phyloP scores from a whole-genome alignment of 1,140 invertebrate genomes.

The Eulimnadia texana region DNA sequence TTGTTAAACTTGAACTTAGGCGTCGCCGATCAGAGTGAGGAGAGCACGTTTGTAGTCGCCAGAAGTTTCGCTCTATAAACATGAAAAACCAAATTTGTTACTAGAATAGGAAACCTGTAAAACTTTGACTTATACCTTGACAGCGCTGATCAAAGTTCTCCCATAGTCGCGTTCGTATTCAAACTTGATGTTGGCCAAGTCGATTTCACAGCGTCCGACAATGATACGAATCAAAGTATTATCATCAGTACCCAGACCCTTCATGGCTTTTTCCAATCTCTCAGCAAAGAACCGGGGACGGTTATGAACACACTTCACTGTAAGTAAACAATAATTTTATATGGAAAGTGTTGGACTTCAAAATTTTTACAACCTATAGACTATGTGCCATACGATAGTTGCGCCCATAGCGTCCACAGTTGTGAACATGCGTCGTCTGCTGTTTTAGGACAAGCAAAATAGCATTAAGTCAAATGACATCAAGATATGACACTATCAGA shows the following conservation, averaged over 20 bases:
- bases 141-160: conserved; percentile 46
- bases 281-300: conserved; percentile 33
- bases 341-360: too few relatives aligned
- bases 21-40: conserved; percentile 21
- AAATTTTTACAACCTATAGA: too few relatives aligned
- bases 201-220: conserved; percentile 45
- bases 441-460: too few relatives aligned
- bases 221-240: conserved; percentile 30
- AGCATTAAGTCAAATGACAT: too few relatives aligned
- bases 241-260: conserved; percentile 31
- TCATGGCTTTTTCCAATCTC: conserved; percentile 30
- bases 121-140: conserved; percentile 34
- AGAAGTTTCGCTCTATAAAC: conserved; percentile 14
- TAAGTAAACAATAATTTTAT: background rate
- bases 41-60: conserved; percentile 27
- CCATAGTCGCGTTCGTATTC: conserved; percentile 52
- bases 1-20: conserved; percentile 13
- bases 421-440: too few relatives aligned
- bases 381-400: too few relatives aligned
- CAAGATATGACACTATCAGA: too few relatives aligned
- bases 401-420: too few relatives aligned
- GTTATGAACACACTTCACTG: conserved; percentile 29
- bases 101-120: background rate
- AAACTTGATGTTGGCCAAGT: conserved; percentile 50
- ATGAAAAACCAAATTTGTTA: background rate